Percentiles rank a stretch among this genome's conserved stretches.
Evolutionary conservation across 2,888 invertebrate species (phyloP).

Genomic region (Leptinotarsa juncta): DNA sequence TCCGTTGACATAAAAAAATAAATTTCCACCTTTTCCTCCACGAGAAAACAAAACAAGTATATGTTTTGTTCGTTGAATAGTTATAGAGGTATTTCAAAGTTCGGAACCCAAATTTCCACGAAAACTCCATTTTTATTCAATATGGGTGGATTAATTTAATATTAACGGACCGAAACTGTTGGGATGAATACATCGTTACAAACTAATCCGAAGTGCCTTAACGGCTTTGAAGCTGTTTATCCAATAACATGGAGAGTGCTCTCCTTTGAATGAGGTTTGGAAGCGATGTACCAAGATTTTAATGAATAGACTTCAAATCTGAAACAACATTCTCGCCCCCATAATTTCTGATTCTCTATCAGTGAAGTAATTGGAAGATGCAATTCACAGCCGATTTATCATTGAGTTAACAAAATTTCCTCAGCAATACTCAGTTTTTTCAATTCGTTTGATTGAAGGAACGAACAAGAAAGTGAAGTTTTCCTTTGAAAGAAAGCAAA

Average conservation of each 20-base stretch:
- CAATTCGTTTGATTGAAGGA: too few relatives aligned
- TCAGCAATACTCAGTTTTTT: too few relatives aligned
- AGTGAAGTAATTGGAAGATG: too few relatives aligned
- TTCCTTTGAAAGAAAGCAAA: too few relatives aligned
- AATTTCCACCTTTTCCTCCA: too few relatives aligned
- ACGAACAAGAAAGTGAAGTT: too few relatives aligned
- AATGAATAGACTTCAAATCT: background rate
- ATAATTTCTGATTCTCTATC: too few relatives aligned
- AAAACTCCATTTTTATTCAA: background rate
- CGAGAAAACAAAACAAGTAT: too few relatives aligned
- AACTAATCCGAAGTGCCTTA: constrained; percentile 27
- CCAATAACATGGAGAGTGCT: constrained; percentile 14
- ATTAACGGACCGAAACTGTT: constrained; percentile 22
- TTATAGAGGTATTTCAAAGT: background rate
- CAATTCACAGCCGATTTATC: too few relatives aligned
- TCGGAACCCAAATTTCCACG: background rate
- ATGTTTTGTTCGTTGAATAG: too few relatives aligned
- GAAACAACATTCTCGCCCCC: background rate
- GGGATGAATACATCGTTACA: constrained; percentile 22
- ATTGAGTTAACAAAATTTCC: too few relatives aligned
- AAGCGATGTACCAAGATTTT: background rate
- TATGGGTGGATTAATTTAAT: constrained; percentile 6
- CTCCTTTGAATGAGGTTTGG: background rate
- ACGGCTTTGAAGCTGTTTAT: constrained; percentile 26
- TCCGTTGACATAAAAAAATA: too few relatives aligned